Base-by-base conservation (phyloP, 1,140 invertebrate species). In the Caenorhabditis remanei region DNA sequence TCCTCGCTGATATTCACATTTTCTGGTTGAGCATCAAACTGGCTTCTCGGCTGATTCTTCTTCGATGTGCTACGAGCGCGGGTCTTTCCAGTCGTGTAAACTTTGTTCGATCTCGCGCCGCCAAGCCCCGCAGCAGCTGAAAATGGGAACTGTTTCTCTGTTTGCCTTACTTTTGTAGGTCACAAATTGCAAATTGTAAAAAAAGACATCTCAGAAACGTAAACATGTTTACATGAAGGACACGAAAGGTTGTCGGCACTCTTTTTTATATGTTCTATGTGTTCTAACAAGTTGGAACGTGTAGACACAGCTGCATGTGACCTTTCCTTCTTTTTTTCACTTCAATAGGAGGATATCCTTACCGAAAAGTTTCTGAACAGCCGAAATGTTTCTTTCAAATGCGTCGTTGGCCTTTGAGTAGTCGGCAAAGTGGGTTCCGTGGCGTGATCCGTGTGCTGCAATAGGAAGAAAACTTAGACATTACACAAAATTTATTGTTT, bases 371-470 rank as follows among this genome's bases (percentile, higher is more conserved):
- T 83, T 83, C 58, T 87, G 86, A 14, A 87, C 86, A 48, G 86
- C 86, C 13, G 65, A 32, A 71, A 87, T 87, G 48, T 87, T 87
- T 50, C 61, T 79, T 50, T 88, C 87, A 48, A 89, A 89, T 6
- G 48, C 21, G 41, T 89, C 65, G 56, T 85, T 88, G 43, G 88
- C 88, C 79, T 87, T 85, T 13, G 61, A 61, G 84, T 89, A 89
- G 87, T 88, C 84, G 41, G 65, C 82, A 58, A 89, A 65, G 67
- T 88, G 75, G 40, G 61, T 53, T 71, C 85, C 83, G 75, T 87
- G 85, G 53, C 85, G 53, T 50, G 88, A 83, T 24, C 82, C 87
- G 63, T 89, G 88, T 63, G 88, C 87, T 89, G 40, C 61, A 88
- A 85, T 32, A 32, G 32, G 21, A 85, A 82, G 21, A 58, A 7